Conservation (phyloP, 2,888 invertebrate species). For the Acanthoscelides obtectus region DNA sequence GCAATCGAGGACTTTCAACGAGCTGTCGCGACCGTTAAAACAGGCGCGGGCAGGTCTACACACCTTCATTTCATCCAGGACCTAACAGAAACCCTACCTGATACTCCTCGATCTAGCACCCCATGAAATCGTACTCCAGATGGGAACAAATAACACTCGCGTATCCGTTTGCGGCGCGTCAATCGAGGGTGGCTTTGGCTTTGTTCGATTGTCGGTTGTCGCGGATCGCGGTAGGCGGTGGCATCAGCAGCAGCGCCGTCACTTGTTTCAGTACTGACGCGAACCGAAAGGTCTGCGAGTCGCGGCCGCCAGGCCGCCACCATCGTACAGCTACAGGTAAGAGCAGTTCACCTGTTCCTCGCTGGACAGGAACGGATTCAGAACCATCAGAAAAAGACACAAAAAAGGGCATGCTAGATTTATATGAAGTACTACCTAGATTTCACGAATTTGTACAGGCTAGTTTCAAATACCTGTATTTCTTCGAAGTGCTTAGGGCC, state of each 20-base stretch:
- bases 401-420: too few species aligned
- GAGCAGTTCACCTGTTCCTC: conserved; percentile 18
- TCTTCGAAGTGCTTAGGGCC: too few species aligned
- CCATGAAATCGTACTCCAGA: not conserved
- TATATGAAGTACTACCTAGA: too few species aligned
- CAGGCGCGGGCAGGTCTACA: not conserved
- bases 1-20: too few species aligned
- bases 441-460: too few species aligned
- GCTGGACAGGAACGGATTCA: not conserved
- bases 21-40: not conserved
- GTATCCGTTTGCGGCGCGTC: not conserved
- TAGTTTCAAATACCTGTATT: too few species aligned
- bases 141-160: not conserved
- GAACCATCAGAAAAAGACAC: too few species aligned
- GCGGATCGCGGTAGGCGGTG: not conserved
- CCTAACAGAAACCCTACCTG: not conserved
- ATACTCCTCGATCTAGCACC: not conserved
- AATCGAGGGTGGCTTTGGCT: not conserved
- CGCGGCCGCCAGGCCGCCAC: not conserved
- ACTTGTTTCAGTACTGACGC: conserved; percentile 4
- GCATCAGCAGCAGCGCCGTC: not conserved
- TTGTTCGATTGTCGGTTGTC: conserved; percentile 1
- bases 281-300: conserved; percentile 4
- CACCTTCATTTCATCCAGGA: not conserved
- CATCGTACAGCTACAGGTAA: too few species aligned